Percentiles rank a stretch among this genome's conserved stretches.
These are phyloP conservation scores for Tolypeutes matacus DNA, from an alignment of 2,797 vertebrate genomes.

Conservation along the genomic window DNA sequence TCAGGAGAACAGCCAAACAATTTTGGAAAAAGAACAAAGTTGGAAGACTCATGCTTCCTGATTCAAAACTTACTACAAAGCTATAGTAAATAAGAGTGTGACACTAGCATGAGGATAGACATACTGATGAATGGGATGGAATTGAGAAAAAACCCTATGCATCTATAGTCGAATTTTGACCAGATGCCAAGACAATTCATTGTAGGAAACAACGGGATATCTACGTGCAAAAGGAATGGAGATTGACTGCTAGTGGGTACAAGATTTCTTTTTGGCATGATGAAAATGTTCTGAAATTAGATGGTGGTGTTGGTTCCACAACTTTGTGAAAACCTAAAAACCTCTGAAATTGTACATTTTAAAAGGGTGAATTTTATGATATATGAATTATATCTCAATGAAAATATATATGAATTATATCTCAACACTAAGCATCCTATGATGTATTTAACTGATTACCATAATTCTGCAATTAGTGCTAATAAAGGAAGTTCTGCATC, in stretches of 20 bases:
- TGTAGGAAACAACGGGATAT: neutral
- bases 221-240: neutral
- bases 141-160: neutral
- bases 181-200: neutral
- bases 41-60: conserved; percentile 25
- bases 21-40: conserved; percentile 42
- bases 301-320: neutral
- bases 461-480: conserved; percentile 36
- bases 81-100: neutral
- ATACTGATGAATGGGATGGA: neutral
- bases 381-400: conserved; percentile 1
- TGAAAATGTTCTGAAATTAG: conserved; percentile 36
- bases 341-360: neutral
- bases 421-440: neutral
- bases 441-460: conserved; percentile 43
- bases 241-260: neutral
- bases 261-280: neutral
- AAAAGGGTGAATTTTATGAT: neutral
- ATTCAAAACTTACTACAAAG: neutral
- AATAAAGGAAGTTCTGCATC: conserved; percentile 45
- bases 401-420: neutral
- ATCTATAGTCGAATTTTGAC: neutral
- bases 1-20: neutral
- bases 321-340: neutral
- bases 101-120: neutral